Evolutionary conservation across 2,888 invertebrate species (phyloP).

Genomic region (Thymelicus sylvestris): DNA sequence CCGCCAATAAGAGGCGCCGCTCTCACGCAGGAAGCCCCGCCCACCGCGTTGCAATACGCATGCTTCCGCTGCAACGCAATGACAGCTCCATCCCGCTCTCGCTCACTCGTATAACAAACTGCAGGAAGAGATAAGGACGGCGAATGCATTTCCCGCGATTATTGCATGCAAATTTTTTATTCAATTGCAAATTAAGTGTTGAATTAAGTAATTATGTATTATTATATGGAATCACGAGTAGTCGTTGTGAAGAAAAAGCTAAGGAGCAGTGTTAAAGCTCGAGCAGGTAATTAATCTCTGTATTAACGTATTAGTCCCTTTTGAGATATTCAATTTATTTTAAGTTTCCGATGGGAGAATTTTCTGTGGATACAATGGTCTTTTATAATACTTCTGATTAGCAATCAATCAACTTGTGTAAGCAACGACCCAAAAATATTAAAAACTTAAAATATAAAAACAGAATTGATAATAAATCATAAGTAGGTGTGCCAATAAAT

Average conservation of each 20-base stretch:
- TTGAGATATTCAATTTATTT: conserved; percentile 12
- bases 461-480: no score
- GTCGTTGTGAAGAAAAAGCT: conserved; percentile 29
- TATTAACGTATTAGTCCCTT: conserved; percentile 7
- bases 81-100: conserved; percentile 57
- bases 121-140: conserved; percentile 56
- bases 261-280: conserved; percentile 5
- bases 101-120: conserved; percentile 53
- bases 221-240: conserved; percentile 65
- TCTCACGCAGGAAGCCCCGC: conserved; percentile 71
- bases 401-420: no score
- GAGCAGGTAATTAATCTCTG: conserved; percentile 16
- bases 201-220: conserved; percentile 79
- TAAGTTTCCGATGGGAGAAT: not conserved
- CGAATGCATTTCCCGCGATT: conserved; percentile 60
- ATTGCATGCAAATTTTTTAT: conserved; percentile 80
- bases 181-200: conserved; percentile 78
- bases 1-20: conserved; percentile 66
- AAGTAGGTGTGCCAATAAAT: no score
- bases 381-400: no score
- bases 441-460: no score
- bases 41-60: conserved; percentile 78
- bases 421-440: no score
- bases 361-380: no score
- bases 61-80: conserved; percentile 68